phyloP scores from a whole-genome alignment of 2,888 invertebrate genomes.

The Parnassius smintheus region DNA sequence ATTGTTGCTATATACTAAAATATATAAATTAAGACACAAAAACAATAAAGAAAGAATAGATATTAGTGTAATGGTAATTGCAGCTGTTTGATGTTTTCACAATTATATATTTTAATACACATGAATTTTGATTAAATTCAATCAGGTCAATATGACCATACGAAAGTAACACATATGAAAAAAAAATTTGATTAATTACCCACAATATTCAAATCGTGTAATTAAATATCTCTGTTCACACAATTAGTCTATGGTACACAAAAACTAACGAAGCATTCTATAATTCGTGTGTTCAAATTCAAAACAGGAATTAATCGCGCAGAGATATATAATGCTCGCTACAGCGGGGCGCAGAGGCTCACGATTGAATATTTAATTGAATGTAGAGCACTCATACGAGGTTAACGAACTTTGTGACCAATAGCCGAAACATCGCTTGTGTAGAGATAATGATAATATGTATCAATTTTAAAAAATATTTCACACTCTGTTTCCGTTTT shows the following conservation, averaged over 20 bases:
- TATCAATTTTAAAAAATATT: neutral
- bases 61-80: no score
- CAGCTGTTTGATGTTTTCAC: no score
- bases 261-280: constrained; percentile 32
- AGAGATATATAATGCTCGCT: constrained; percentile 47
- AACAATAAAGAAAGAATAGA: no score
- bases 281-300: constrained; percentile 45
- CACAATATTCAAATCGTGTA: no score
- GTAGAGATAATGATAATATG: constrained; percentile 14
- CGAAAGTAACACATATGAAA: no score
- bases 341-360: constrained; percentile 43
- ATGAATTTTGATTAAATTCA: no score
- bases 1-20: no score
- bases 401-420: constrained; percentile 41
- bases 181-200: no score
- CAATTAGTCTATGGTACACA: constrained; percentile 14
- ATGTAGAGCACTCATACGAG: constrained; percentile 53
- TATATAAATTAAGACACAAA: no score
- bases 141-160: no score
- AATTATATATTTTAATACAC: no score
- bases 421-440: constrained; percentile 10
- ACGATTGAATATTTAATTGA: constrained; percentile 73
- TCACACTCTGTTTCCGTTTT: neutral
- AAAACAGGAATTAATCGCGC: constrained; percentile 55
- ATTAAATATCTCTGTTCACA: constrained; percentile 1